Base-by-base conservation (phyloP, 2,888 invertebrate species). In the Metacarcinus magister region DNA sequence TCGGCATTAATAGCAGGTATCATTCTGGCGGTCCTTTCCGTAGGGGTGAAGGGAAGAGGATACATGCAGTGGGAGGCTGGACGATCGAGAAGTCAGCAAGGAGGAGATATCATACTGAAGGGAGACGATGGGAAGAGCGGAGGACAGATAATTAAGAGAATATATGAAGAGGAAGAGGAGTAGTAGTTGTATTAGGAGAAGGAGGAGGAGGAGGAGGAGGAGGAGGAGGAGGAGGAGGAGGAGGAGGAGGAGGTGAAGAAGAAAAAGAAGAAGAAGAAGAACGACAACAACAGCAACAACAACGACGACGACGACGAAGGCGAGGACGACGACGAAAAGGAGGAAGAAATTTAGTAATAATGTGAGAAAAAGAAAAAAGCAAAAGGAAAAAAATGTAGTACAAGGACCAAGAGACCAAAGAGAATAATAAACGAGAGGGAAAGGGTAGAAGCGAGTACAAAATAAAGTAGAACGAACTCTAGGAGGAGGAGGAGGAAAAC, bases 111-210 rank as follows among this genome's bases (percentile, higher is more conserved):
- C n/a, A 28, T 8, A 10, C 75, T 0, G 8, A 82, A 28, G 75
- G 75, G 28, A 82, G 28, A 28, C 28, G n/a, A 28, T n/a, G 28
- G 75, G 28, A 82, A 82, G n/a, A 10, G 75, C n/a, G 75, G 28
- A 75, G n/a, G 75, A 23, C 28, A 28, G 75, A 82, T 82, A 82
- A 82, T 82, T 82, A 82, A 82, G 75, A 82, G n/a, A n/a, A 82
- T n/a, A 82, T 28, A n/a, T 28, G 28, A 82, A 28, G n/a, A 82
- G 5, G 75, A 82, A 28, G 7, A 28, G n/a, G 8, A 28, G 75
- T 23, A 5, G 28, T 60, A 60, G 5, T 19, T 4, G 60, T 19
- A 60, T 60, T 23, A 60, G 60, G 2, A 60, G 60, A 2, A 60
- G 60, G 23, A 60, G 60, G 5, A 60, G 60, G 60, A 60, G 60